These are phyloP conservation scores for Gavialis gangeticus DNA, from an alignment of 2,113 vertebrate species.

Conservation along the genomic window DNA sequence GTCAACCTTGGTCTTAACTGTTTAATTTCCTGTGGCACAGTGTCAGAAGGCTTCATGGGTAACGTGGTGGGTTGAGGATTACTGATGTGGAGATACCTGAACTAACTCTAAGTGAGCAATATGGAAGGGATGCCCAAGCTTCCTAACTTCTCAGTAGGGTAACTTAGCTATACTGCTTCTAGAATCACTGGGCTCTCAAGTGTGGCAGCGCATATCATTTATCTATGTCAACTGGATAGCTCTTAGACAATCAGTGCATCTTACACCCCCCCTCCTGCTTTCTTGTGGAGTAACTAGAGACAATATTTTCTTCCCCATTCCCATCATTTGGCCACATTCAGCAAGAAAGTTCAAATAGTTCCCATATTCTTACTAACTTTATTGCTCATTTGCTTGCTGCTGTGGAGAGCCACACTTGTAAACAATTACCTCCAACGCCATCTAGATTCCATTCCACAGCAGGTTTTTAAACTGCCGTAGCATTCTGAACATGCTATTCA, in stretches of 20 bases:
- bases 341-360: not conserved
- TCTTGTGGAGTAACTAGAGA: not conserved
- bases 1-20: too few species aligned
- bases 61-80: too few species aligned
- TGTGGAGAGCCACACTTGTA: not conserved
- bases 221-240: not conserved
- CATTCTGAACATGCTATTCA: not conserved
- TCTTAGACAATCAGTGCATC: rapidly evolving
- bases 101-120: too few species aligned
- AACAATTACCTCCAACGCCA: not conserved
- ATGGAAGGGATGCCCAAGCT: too few species aligned
- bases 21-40: too few species aligned
- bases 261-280: not conserved
- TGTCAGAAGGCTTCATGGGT: too few species aligned
- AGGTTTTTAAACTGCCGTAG: not conserved
- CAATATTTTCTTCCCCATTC: not conserved
- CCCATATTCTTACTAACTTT: not conserved
- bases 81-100: too few species aligned
- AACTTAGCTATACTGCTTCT: too few species aligned
- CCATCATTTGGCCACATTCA: not conserved
- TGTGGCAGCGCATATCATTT: not conserved
- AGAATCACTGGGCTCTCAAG: not conserved
- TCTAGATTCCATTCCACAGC: not conserved
- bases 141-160: too few species aligned
- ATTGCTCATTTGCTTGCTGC: not conserved